phyloP scores from a whole-genome alignment of 2,113 vertebrate genomes.

The Cairina moschata region DNA sequence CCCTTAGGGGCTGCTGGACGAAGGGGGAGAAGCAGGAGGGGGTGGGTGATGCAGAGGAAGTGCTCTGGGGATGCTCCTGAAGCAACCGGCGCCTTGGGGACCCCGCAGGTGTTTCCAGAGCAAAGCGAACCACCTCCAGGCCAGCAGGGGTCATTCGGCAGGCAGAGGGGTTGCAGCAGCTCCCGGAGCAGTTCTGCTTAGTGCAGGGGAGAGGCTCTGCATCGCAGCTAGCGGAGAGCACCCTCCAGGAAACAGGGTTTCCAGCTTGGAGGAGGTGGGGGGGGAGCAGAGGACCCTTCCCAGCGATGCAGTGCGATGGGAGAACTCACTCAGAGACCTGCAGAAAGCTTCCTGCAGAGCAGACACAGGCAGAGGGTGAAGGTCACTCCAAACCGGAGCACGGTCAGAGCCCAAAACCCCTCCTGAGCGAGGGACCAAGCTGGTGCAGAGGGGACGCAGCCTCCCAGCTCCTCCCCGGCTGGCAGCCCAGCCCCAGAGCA shows the following conservation, averaged over 20 bases:
- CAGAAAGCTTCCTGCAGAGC: background rate
- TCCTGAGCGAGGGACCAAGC: background rate
- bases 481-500: background rate
- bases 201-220: background rate
- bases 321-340: background rate
- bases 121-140: background rate
- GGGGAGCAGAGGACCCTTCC: background rate
- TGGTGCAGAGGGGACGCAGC: background rate
- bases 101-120: background rate
- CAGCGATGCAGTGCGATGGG: background rate
- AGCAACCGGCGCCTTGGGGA: background rate
- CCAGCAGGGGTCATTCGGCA: background rate
- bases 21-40: background rate
- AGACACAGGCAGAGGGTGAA: background rate
- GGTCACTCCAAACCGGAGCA: background rate
- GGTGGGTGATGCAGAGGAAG: background rate
- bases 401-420: rapidly evolving
- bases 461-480: background rate
- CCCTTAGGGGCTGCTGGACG: too few relatives aligned
- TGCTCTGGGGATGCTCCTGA: background rate
- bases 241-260: background rate
- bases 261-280: background rate
- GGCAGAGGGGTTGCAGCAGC: rapidly evolving
- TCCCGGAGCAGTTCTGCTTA: background rate
- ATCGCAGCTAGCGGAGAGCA: background rate